These are phyloP conservation scores for Drosophila nigrodunni DNA, from an alignment of 1,140 invertebrate genomes.

Conservation along the genomic window DNA sequence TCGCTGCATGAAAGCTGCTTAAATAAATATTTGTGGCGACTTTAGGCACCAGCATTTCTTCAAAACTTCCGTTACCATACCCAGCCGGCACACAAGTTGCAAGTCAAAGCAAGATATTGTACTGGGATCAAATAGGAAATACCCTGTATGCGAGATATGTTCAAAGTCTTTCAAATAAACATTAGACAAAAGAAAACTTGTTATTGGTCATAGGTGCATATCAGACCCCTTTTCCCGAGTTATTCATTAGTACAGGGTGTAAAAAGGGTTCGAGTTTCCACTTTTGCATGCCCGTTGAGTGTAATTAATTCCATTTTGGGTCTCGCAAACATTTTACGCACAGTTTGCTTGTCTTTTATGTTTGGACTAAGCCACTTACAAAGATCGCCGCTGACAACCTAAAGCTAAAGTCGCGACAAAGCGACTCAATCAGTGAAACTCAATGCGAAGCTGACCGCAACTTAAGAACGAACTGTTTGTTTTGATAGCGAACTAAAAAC, in stretches of 20 bases:
- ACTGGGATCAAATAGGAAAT: background rate
- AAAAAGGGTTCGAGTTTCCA: constrained; percentile 43
- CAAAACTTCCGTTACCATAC: constrained; percentile 37
- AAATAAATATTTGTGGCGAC: constrained; percentile 65
- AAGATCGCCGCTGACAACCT: constrained; percentile 75
- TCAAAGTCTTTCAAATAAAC: no score
- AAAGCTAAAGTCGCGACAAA: constrained; percentile 58
- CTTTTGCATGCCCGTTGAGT: constrained; percentile 57
- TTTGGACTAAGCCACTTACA: constrained; percentile 69
- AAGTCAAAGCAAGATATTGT: constrained; percentile 14
- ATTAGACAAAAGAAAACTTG: no score
- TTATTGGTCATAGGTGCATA: background rate
- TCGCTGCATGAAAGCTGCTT: constrained; percentile 50
- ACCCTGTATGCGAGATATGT: background rate
- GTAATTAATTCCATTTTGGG: constrained; percentile 79
- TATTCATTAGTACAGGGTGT: background rate
- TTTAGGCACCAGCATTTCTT: constrained; percentile 33
- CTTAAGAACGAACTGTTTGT: background rate
- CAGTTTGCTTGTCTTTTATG: constrained; percentile 80
- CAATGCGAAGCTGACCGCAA: constrained; percentile 43
- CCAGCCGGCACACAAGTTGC: constrained; percentile 17
- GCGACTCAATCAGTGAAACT: constrained; percentile 75
- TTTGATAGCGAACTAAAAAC: constrained; percentile 22
- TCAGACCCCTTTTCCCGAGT: background rate
- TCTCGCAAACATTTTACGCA: constrained; percentile 76